Evolutionary conservation across 2,113 vertebrate species (phyloP).

Genomic region (Carassius carassius): DNA sequence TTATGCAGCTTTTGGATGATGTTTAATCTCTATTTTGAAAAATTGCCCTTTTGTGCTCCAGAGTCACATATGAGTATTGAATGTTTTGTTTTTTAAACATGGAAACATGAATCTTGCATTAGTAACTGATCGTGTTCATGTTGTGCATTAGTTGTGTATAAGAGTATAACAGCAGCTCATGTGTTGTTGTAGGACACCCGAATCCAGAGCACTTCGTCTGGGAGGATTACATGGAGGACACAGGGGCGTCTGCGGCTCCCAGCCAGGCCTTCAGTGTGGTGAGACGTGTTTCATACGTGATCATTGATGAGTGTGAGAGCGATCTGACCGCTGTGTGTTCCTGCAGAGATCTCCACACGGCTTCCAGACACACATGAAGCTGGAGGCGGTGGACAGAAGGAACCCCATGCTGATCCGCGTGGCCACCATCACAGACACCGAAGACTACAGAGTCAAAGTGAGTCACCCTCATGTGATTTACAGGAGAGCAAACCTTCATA

Average conservation of each 20-base stretch:
- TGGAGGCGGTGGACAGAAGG: constrained; percentile 84
- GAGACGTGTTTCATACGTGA: constrained; percentile 46
- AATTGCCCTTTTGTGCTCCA: too few relatives aligned
- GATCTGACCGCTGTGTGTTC: not conserved
- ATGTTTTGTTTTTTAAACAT: too few relatives aligned
- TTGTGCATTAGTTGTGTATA: too few relatives aligned
- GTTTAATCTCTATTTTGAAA: too few relatives aligned
- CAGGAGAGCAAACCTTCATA: too few relatives aligned
- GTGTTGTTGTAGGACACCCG: constrained; percentile 68
- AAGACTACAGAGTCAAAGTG: constrained; percentile 82
- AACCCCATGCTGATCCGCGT: constrained; percentile 85
- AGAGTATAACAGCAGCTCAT: too few relatives aligned
- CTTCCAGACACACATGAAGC: constrained; percentile 79
- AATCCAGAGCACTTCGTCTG: constrained; percentile 82
- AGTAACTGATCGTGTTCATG: too few relatives aligned
- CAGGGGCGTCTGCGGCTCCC: constrained; percentile 76
- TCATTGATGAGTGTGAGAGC: too few relatives aligned
- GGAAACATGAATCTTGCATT: too few relatives aligned
- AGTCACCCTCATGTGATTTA: too few relatives aligned
- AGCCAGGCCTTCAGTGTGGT: constrained; percentile 82
- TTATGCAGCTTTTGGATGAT: too few relatives aligned
- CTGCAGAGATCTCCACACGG: constrained; percentile 79
- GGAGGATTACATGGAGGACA: constrained; percentile 85
- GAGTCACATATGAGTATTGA: too few relatives aligned
- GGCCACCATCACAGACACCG: constrained; percentile 76